Conservation (phyloP, 2,888 invertebrate genomes). For the Pheosia tremula region DNA sequence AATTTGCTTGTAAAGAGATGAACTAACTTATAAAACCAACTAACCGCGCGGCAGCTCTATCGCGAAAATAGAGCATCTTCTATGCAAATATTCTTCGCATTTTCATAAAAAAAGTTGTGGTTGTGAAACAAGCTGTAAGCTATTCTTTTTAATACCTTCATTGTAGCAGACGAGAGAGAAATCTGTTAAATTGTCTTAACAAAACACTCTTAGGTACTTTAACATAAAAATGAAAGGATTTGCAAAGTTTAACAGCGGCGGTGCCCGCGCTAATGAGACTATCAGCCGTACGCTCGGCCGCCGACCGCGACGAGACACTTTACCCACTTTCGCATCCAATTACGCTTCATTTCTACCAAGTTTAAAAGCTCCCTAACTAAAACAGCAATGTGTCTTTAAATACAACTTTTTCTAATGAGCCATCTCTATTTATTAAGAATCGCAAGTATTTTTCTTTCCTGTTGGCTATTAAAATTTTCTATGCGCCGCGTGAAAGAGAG, state of each 20-base stretch:
- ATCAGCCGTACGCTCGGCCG: constrained; percentile 8
- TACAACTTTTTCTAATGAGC: constrained; percentile 22
- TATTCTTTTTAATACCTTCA: background rate
- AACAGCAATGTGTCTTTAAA: constrained; percentile 27
- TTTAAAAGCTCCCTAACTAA: constrained; percentile 12
- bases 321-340: constrained; percentile 11
- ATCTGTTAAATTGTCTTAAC: constrained; percentile 22
- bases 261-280: constrained; percentile 39
- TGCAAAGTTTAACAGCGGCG: constrained; percentile 23
- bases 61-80: background rate
- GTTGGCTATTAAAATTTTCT: constrained; percentile 32
- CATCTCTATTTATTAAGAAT: constrained; percentile 31
- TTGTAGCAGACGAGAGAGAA: constrained; percentile 11
- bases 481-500: constrained; percentile 9
- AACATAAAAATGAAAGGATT: constrained; percentile 35
- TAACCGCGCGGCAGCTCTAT: too few species aligned
- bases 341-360: constrained; percentile 12
- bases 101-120: background rate
- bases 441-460: constrained; percentile 36
- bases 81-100: background rate
- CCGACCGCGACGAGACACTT: constrained; percentile 6
- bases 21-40: too few species aligned
- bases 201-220: constrained; percentile 30
- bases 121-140: background rate
- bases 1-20: too few species aligned